Base-by-base conservation (phyloP, 2,113 vertebrate species). In the Ceyx cyanopectus region DNA sequence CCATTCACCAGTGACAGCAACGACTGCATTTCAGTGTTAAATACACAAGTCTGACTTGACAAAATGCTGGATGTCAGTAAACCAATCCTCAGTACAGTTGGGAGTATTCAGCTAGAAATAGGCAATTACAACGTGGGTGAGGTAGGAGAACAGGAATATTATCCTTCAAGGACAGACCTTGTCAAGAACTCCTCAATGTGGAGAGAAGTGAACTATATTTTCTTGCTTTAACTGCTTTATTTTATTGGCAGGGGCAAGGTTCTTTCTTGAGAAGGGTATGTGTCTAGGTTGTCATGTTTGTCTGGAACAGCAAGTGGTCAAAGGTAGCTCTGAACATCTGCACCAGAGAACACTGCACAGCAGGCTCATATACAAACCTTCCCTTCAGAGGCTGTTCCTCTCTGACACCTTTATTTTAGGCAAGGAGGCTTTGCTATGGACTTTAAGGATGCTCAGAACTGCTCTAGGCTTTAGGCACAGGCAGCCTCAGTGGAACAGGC, bases 361-460 rank as follows among this genome's bases (percentile, higher is more conserved):
- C 70, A 85, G 87, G 60, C 29, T 92, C 60, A 24, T 30, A 96
- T 96, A 95, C 95, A 96, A 96, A 96, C 94, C 96, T 95, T 96
- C 94, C 79, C 73, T 85, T 96, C 65, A 93, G 90, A 96, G 65
- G 53, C 72, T 92, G 41, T 29, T 87, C 76, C 72, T 91, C 76
- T 87, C 32, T 89, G 60, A 62, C 43, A 85, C 60, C 80, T 83
- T 73, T 45, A 29, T 65, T 87, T 87, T 94, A 88, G 22, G 41
- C 56, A 76, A 93, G 87, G 78, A 94, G 50, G 48, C 70, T 95
- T 95, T 90, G 56, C 68, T 92, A 29, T 3, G 32, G 65, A 78
- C 69, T 95, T 65, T 73, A 72, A 86, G 70, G 81, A 93, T 86
- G 76, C 69, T 96, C 66, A 53, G 61, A 82, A 79, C 54, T n/a